A percentile compares a stretch with the other conserved stretches of the same genome.
Conservation (phyloP, 1,140 invertebrate genomes). For the Portunus trituberculatus region DNA sequence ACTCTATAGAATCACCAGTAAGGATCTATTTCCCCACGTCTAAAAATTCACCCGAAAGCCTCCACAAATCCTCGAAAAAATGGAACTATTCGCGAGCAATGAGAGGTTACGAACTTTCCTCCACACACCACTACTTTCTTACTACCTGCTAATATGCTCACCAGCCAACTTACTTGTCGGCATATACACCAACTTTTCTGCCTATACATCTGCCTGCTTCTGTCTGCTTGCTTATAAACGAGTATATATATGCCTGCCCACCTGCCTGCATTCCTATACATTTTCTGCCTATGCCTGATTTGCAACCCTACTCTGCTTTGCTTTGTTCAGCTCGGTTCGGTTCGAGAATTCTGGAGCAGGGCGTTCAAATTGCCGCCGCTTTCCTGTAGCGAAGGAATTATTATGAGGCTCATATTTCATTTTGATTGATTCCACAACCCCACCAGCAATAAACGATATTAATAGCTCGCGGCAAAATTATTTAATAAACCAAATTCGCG, state of each 20-base stretch:
- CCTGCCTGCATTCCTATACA: not conserved
- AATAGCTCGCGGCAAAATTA: conserved; percentile 2
- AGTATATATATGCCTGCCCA: not conserved
- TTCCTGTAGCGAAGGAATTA: not conserved
- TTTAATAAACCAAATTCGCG: conserved; percentile 5
- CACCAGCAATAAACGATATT: not conserved
- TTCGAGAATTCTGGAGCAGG: too few relatives aligned
- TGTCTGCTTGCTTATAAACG: not conserved
- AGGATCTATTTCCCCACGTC: too few relatives aligned
- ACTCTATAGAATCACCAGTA: too few relatives aligned
- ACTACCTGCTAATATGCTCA: not conserved
- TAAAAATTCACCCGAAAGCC: too few relatives aligned
- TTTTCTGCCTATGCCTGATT: not conserved
- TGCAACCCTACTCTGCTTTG: not conserved
- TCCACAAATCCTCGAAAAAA: too few relatives aligned
- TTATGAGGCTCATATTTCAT: not conserved
- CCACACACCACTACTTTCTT: not conserved
- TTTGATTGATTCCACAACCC: conserved; percentile 20
- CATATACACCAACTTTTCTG: not conserved
- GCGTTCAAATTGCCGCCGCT: not conserved
- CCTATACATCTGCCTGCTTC: not conserved
- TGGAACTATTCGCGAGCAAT: too few relatives aligned
- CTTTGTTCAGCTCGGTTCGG: not conserved
- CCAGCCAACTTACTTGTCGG: not conserved
- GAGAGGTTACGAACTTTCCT: not conserved